phyloP scores from a whole-genome alignment of 2,888 invertebrate species.

The Leptarthrus brevirostris region DNA sequence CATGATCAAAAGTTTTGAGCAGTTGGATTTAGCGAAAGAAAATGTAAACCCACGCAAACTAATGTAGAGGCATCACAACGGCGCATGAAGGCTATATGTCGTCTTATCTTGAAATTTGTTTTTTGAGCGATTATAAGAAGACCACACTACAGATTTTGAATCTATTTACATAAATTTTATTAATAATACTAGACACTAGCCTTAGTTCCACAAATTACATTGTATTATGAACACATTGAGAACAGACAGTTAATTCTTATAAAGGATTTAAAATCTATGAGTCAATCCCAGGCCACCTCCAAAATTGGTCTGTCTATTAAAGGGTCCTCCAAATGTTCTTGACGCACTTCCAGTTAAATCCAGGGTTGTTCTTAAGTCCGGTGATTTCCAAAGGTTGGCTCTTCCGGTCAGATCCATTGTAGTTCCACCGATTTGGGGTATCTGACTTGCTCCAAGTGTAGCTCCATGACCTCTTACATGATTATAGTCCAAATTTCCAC shows the following conservation, averaged over 20 bases:
- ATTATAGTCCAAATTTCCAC: constrained; percentile 58
- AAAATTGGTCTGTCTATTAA: constrained; percentile 56
- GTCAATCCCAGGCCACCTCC: constrained; percentile 57
- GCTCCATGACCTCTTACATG: constrained; percentile 59
- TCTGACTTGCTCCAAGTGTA: constrained; percentile 57
- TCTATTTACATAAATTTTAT: too few species aligned
- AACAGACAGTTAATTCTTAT: too few species aligned
- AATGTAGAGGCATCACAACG: too few species aligned
- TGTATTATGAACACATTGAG: constrained; percentile 11
- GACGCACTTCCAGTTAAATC: constrained; percentile 59
- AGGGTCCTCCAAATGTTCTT: constrained; percentile 58
- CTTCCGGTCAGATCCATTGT: constrained; percentile 56
- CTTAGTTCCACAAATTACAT: too few species aligned
- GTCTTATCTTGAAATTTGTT: too few species aligned
- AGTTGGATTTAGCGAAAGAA: too few species aligned
- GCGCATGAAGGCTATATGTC: too few species aligned
- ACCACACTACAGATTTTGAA: too few species aligned
- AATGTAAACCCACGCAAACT: too few species aligned
- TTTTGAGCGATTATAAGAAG: too few species aligned
- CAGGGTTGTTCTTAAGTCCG: constrained; percentile 58
- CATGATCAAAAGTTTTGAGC: too few species aligned
- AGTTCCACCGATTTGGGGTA: constrained; percentile 59
- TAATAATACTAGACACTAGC: too few species aligned
- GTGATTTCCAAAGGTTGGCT: constrained; percentile 60
- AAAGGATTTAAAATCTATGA: constrained; percentile 56